Conservation (phyloP, 2,113 vertebrate genomes). For the Leptosomus discolor region DNA sequence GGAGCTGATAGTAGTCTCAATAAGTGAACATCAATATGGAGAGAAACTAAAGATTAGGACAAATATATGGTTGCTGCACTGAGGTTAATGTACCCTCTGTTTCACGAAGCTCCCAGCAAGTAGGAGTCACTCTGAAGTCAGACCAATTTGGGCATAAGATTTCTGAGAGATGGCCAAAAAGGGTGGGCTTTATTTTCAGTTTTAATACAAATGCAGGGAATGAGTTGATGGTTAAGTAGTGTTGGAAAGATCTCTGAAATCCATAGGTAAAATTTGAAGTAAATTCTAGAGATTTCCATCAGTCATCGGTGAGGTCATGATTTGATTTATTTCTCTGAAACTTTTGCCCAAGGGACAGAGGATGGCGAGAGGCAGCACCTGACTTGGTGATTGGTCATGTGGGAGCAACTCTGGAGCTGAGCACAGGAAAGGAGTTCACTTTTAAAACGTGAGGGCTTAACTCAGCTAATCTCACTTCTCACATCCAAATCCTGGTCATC, state of each 20-base stretch:
- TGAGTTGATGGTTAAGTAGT: not conserved
- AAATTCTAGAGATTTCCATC: not conserved
- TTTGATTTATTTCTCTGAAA: not conserved
- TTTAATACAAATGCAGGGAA: not conserved
- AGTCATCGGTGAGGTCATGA: not conserved
- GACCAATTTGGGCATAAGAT: not conserved
- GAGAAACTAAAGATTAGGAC: not conserved
- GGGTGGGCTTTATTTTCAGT: accelerated
- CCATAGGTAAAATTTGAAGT: not conserved
- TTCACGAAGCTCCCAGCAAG: not conserved
- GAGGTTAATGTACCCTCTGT: not conserved
- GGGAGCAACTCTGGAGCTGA: not conserved
- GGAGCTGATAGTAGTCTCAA: not conserved
- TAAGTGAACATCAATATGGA: not conserved
- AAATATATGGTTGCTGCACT: not conserved
- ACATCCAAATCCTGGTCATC: not conserved
- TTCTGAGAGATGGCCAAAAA: not conserved
- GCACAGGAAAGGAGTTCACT: not conserved
- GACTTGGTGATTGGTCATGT: not conserved
- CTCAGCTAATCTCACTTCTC: not conserved
- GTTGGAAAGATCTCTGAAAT: not conserved
- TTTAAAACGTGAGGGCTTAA: not conserved
- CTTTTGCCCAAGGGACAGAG: not conserved
- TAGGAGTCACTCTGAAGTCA: not conserved
- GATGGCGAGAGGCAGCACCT: not conserved